Evolutionary conservation across 2,888 invertebrate species (phyloP).

Genomic region (Disparrhopalites patrizii): DNA sequence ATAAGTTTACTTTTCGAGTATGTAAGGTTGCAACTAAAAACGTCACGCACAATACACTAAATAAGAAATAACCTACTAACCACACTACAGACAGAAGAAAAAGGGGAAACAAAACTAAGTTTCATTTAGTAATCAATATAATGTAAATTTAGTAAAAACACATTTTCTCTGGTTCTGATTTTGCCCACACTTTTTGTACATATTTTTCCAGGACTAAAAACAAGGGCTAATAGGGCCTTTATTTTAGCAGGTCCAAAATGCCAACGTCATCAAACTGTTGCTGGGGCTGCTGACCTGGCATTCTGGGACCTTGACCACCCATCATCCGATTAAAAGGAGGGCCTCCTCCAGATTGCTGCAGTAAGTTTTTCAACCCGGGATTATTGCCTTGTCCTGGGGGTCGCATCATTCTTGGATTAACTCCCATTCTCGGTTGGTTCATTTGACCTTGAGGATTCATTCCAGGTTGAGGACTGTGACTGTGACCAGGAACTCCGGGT

Average conservation of each 20-base stretch:
- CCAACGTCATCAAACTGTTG: conserved; percentile 57
- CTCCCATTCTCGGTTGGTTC: conserved; percentile 44
- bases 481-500: conserved; percentile 21
- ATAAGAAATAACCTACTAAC: no score
- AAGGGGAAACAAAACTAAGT: no score
- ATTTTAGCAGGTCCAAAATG: conserved; percentile 55
- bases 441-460: conserved; percentile 15
- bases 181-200: no score
- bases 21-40: no score
- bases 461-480: conserved; percentile 7
- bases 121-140: no score
- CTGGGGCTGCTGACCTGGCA: conserved; percentile 45
- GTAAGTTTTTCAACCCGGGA: conserved; percentile 71
- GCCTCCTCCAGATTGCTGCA: conserved; percentile 56
- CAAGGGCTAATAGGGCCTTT: no score
- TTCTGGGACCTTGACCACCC: conserved; percentile 27
- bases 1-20: no score
- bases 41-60: no score
- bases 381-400: conserved; percentile 62
- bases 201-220: no score
- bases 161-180: no score
- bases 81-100: no score
- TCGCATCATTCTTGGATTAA: conserved; percentile 67
- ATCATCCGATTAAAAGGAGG: conserved; percentile 36
- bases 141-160: no score